phyloP scores from a whole-genome alignment of 2,797 vertebrate genomes.

The Columba guinea region DNA sequence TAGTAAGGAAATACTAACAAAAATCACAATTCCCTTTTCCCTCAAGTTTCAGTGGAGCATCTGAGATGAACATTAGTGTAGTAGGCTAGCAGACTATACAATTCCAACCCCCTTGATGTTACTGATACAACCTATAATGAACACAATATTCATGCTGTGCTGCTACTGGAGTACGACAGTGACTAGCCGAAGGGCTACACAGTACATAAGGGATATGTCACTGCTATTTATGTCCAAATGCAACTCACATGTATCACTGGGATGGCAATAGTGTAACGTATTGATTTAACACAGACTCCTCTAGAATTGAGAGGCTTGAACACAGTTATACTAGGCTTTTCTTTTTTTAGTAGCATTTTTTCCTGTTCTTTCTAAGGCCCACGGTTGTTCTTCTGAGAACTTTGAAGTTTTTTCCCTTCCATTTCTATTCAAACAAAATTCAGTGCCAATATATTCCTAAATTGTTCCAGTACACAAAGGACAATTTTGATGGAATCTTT shows the following conservation, averaged over 20 bases:
- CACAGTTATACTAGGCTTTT: background rate
- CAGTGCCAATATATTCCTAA: background rate
- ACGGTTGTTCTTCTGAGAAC: background rate
- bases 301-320: background rate
- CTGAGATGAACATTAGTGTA: rapidly evolving
- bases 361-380: background rate
- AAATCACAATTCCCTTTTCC: background rate
- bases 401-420: background rate
- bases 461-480: background rate
- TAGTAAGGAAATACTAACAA: background rate
- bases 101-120: background rate
- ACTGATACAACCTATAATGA: background rate
- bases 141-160: background rate
- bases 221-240: background rate
- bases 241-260: background rate
- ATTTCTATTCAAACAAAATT: background rate
- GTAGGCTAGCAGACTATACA: background rate
- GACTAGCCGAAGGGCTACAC: background rate
- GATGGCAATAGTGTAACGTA: background rate
- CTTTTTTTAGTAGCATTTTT: background rate
- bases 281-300: background rate
- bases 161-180: background rate
- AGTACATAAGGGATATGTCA: background rate
- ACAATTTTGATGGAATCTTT: background rate
- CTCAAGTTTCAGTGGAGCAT: background rate